A percentile compares a stretch with the other conserved stretches of the same genome.
Evolutionary conservation across 1,140 invertebrate species (phyloP).

Genomic region (Amphibalanus amphitrite): DNA sequence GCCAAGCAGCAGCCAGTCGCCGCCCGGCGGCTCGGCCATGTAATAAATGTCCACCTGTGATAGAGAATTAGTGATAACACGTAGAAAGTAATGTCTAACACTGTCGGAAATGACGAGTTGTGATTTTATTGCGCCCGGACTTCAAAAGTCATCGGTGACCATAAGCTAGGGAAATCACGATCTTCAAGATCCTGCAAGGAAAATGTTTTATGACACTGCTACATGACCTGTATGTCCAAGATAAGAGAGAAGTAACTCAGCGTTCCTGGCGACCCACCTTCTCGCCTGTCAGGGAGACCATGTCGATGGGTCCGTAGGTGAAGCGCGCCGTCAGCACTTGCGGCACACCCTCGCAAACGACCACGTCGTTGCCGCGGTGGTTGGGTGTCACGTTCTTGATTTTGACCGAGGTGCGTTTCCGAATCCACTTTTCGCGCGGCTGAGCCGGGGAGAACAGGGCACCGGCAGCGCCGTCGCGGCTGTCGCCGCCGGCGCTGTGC

Average conservation of each 20-base stretch:
- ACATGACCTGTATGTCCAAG: too few relatives aligned
- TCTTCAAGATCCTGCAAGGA: too few relatives aligned
- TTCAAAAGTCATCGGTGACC: too few relatives aligned
- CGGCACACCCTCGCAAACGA: conserved; percentile 71
- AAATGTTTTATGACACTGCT: too few relatives aligned
- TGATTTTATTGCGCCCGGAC: too few relatives aligned
- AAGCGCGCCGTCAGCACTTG: conserved; percentile 79
- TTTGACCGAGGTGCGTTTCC: conserved; percentile 90
- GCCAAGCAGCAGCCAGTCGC: conserved; percentile 63
- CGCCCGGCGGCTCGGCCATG: conserved; percentile 75
- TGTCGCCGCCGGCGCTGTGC: neutral
- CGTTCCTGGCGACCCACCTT: conserved; percentile 30
- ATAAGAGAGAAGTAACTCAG: too few relatives aligned
- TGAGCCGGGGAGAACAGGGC: conserved; percentile 66
- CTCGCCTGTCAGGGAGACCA: conserved; percentile 53
- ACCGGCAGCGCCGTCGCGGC: conserved; percentile 47
- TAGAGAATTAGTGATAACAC: neutral
- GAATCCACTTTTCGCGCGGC: conserved; percentile 91
- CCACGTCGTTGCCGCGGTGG: conserved; percentile 96
- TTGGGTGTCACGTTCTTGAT: conserved; percentile 94
- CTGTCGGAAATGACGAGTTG: too few relatives aligned
- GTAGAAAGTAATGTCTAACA: too few relatives aligned
- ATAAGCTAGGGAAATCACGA: too few relatives aligned
- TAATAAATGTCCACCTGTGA: conserved; percentile 79
- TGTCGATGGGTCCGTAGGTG: conserved; percentile 96